A percentile compares a stretch with the other conserved stretches of the same genome.
Evolutionary conservation across 2,797 vertebrate genomes (phyloP).

Genomic region (Anomalospiza imberbis): DNA sequence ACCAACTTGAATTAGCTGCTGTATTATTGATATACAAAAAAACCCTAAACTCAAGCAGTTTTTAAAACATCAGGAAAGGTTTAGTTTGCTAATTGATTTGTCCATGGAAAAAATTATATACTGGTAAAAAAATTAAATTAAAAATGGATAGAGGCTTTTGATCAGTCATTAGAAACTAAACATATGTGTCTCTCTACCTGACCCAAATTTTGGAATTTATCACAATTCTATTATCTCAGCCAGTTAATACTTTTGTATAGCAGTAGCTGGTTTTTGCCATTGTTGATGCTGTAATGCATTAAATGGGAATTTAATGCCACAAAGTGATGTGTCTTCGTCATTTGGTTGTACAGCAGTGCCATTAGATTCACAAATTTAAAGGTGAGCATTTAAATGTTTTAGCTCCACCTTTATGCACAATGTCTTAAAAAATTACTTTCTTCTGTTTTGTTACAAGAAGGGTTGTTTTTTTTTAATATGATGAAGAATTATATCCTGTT

Average conservation of each 20-base stretch:
- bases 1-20: background rate
- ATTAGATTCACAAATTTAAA: background rate
- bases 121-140: background rate
- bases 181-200: rapidly evolving
- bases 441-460: background rate
- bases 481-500: background rate
- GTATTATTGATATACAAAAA: background rate
- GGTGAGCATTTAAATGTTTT: background rate
- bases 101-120: background rate
- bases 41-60: rapidly evolving
- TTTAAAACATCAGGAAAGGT: background rate
- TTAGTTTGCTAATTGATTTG: background rate
- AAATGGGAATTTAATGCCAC: background rate
- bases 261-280: background rate
- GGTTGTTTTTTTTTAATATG: background rate
- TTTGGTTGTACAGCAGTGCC: background rate
- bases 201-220: background rate
- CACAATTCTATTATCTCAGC: background rate
- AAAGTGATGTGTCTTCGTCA: background rate
- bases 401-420: background rate
- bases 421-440: background rate
- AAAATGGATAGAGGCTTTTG: background rate
- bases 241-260: background rate
- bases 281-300: background rate
- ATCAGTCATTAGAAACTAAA: background rate